These are phyloP conservation scores for Agrilus planipennis DNA, from an alignment of 1,140 invertebrate species.

Conservation along the genomic window DNA sequence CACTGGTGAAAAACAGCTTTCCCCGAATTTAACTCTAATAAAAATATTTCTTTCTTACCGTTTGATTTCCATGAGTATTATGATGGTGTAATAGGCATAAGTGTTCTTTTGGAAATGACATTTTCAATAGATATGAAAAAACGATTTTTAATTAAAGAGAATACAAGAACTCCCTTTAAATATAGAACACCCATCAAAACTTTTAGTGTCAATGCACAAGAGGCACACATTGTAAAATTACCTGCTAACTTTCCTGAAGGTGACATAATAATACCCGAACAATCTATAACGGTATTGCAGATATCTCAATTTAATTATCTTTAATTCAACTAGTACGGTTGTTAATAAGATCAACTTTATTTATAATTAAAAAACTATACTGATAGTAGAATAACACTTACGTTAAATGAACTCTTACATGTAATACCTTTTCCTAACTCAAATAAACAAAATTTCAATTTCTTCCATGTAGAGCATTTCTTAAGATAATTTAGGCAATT, in stretches of 20 bases:
- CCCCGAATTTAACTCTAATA: conserved; percentile 10
- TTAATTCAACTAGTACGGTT: too few relatives aligned
- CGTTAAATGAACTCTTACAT: conserved; percentile 1
- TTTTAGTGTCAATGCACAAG: neutral
- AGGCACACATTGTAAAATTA: neutral
- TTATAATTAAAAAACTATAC: too few relatives aligned
- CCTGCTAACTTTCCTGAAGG: conserved; percentile 2
- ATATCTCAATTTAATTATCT: conserved; percentile 3
- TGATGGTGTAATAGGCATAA: conserved; percentile 16
- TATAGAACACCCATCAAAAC: conserved; percentile 7
- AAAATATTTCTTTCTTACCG: conserved; percentile 9
- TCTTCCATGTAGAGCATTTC: too few relatives aligned
- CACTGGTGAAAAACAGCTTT: conserved; percentile 13
- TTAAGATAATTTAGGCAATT: neutral
- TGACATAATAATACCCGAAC: conserved; percentile 4
- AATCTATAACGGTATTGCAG: too few relatives aligned
- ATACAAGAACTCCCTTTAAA: conserved; percentile 10
- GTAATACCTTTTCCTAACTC: neutral
- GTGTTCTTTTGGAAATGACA: conserved; percentile 12
- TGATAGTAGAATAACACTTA: conserved; percentile 1
- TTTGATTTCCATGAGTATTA: conserved; percentile 20
- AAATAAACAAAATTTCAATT: too few relatives aligned
- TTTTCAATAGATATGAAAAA: conserved; percentile 14
- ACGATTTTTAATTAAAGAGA: conserved; percentile 8
- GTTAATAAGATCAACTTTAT: too few relatives aligned